phyloP scores from a whole-genome alignment of 2,888 invertebrate species.

The Melanchra persicariae region DNA sequence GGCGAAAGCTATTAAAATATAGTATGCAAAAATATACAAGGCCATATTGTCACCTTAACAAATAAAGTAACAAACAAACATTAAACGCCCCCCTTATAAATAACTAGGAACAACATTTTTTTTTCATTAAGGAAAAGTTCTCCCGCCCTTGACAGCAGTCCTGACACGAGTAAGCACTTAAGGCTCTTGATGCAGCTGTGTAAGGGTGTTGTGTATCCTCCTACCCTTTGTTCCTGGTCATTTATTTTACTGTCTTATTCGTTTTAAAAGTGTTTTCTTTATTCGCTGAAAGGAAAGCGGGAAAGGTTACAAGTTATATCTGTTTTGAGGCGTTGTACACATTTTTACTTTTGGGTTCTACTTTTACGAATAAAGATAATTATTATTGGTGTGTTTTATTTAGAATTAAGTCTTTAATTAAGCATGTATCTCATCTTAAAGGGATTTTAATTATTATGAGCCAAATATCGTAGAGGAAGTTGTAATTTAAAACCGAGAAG shows the following conservation, averaged over 20 bases:
- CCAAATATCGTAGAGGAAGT: not conserved
- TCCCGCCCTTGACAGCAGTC: conserved; percentile 52
- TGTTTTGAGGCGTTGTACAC: conserved; percentile 16
- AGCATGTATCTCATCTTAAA: not conserved
- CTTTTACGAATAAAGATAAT: not conserved
- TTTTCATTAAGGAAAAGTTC: conserved; percentile 43
- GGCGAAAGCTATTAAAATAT: not conserved
- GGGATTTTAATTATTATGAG: not conserved
- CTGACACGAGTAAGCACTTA: conserved; percentile 67
- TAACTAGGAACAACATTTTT: conserved; percentile 26
- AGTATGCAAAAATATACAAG: not conserved
- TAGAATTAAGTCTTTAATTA: too few relatives aligned
- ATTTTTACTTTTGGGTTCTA: not conserved
- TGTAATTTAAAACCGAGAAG: too few relatives aligned
- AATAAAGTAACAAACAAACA: conserved; percentile 24
- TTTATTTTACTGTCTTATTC: conserved; percentile 67
- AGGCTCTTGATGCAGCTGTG: conserved; percentile 56
- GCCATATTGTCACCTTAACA: not conserved
- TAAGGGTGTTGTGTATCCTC: conserved; percentile 61
- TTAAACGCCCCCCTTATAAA: conserved; percentile 23
- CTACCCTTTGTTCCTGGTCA: conserved; percentile 63
- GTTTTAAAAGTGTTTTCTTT: conserved; percentile 63
- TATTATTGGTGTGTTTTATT: too few relatives aligned
- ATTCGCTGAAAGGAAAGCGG: conserved; percentile 47
- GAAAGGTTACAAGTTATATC: conserved; percentile 41